Evolutionary conservation across 2,113 vertebrate species (phyloP).

Genomic region (Cyanoderma ruficeps): DNA sequence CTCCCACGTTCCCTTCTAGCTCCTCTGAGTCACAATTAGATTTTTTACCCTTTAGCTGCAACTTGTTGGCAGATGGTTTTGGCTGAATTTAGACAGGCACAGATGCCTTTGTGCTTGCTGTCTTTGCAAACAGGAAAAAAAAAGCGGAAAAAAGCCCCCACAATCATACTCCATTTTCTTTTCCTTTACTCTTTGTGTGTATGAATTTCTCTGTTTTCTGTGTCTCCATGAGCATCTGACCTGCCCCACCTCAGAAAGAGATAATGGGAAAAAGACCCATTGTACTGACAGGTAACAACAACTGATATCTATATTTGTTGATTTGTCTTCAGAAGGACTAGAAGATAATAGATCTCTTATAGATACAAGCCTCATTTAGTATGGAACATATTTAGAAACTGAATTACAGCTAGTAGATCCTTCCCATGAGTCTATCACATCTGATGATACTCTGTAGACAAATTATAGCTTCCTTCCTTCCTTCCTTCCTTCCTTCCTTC

Average conservation of each 20-base stretch:
- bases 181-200: not conserved
- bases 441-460: not conserved
- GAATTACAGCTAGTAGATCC: not conserved
- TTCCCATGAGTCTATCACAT: not conserved
- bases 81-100: conserved; percentile 49
- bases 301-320: not conserved
- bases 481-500: too few species aligned
- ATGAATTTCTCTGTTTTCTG: not conserved
- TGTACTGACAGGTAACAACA: not conserved
- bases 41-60: conserved; percentile 37
- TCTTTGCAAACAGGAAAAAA: conserved; percentile 19
- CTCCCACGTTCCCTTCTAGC: not conserved
- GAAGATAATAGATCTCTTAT: not conserved
- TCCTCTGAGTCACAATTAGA: conserved; percentile 46
- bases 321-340: not conserved
- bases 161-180: not conserved
- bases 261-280: not conserved
- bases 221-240: not conserved
- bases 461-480: too few species aligned
- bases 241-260: not conserved
- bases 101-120: conserved; percentile 12
- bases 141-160: not conserved
- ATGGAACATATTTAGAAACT: not conserved
- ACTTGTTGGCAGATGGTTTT: conserved; percentile 46
- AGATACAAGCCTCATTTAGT: not conserved